A percentile compares a stretch with the other conserved stretches of the same genome.
Evolutionary conservation across 2,113 vertebrate species (phyloP).

Genomic region (Myanophis thanlyinensis): DNA sequence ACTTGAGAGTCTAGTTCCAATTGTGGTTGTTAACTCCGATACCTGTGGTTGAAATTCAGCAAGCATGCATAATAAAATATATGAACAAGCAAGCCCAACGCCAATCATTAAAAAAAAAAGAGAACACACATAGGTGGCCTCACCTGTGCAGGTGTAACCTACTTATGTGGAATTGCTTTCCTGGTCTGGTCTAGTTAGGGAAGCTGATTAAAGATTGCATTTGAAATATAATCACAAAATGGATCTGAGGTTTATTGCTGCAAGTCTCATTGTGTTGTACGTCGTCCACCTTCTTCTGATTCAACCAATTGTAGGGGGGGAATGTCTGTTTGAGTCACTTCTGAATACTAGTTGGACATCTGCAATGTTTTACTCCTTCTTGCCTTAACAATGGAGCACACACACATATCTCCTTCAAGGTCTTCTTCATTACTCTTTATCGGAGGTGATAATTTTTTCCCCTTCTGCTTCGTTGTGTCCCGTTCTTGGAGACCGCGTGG

Average conservation of each 20-base stretch:
- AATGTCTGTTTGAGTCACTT: neutral
- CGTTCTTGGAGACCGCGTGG: neutral
- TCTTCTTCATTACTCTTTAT: neutral
- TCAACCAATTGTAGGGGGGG: neutral
- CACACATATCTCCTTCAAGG: neutral
- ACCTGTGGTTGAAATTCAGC: neutral
- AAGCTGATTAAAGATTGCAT: neutral
- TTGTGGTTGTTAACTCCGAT: no score
- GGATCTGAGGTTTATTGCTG: neutral
- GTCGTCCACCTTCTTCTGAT: neutral
- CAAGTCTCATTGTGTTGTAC: neutral
- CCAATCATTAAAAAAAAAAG: neutral
- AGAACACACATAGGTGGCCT: neutral
- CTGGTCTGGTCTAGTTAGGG: neutral
- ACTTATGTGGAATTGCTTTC: neutral
- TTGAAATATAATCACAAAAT: no score
- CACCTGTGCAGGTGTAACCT: neutral
- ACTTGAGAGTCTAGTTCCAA: no score
- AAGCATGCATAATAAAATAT: neutral
- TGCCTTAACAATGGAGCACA: neutral
- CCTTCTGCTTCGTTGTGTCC: neutral
- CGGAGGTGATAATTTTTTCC: neutral
- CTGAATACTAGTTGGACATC: neutral
- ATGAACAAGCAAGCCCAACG: neutral
- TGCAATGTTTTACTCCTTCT: neutral